Evolutionary conservation across 2,797 vertebrate genomes (phyloP).

Genomic region (Mallotus villosus): DNA sequence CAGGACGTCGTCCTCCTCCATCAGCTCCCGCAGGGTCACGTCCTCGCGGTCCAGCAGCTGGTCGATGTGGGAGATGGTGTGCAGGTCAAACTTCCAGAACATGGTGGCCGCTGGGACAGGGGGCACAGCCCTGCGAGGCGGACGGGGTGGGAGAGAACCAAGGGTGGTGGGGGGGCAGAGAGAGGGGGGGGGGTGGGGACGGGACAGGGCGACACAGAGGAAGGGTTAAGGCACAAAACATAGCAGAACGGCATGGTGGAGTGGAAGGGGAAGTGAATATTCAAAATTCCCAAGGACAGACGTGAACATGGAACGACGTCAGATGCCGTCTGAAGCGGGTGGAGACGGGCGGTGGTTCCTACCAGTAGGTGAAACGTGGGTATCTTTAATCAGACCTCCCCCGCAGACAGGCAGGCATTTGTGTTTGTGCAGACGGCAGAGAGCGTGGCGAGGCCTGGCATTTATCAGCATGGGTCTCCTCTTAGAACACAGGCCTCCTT

Average conservation of each 20-base stretch:
- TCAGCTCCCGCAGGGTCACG: constrained; percentile 89
- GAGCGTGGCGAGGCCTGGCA: constrained; percentile 75
- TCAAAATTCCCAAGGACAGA: not conserved
- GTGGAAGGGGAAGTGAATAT: constrained; percentile 30
- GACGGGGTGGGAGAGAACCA: not conserved
- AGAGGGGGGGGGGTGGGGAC: not conserved
- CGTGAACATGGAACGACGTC: not conserved
- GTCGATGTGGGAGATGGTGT: constrained; percentile 95
- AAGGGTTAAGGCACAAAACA: too few species aligned
- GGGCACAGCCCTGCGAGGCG: constrained; percentile 68
- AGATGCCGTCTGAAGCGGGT: not conserved
- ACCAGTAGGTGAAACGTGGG: constrained; percentile 80
- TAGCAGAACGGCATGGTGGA: constrained; percentile 23
- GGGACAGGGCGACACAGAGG: too few species aligned
- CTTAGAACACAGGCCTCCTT: constrained; percentile 70
- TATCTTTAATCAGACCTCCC: constrained; percentile 82
- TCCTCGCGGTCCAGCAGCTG: constrained; percentile 96
- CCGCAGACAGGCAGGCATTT: constrained; percentile 85
- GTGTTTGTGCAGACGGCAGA: constrained; percentile 80
- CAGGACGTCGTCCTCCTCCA: constrained; percentile 96
- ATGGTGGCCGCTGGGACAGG: constrained; percentile 79
- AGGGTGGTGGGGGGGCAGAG: not conserved
- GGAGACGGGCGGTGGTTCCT: constrained; percentile 42
- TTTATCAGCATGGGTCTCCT: constrained; percentile 84
- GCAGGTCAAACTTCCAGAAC: constrained; percentile 99